Evolutionary conservation across 2,797 vertebrate genomes (phyloP), one percentile per base, ranked within the genome.

Genomic region (Lemur catta): DNA sequence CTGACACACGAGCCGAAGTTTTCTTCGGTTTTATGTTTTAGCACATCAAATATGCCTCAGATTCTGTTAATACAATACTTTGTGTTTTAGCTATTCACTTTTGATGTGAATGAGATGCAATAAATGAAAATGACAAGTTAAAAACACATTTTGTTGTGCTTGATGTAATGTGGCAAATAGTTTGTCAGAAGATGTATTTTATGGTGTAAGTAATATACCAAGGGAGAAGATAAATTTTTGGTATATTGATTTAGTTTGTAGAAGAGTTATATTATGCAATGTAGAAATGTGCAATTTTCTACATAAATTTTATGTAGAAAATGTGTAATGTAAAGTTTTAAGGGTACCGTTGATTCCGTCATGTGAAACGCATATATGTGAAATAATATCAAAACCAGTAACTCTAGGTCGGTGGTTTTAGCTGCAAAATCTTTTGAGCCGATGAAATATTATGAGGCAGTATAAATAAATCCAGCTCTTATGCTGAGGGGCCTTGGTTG

Each of bases 211-310:
- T 80, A 50, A 67, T n/a, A n/a, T 48, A 84, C 15, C 10, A 50
- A 88, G 50, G n/a, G 69, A 88, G 79, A 89, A 74, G 89, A 91
- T 86, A 75, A 85, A 46, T 48, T 71, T 65, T 69, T 96, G 71
- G 67, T 18, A 8, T 78, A 72, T 76, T 82, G 92, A 89, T 35
- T 81, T 86, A 89, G 71, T 69, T 90, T 71, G 50, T 74, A 50
- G 41, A 86, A 89, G 72, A 94, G 65, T 52, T 85, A 46, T 71
- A 46, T 76, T 81, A 63, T 48, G 6, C n/a, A 79, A 20, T 18
- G 3, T 93, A 35, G 75, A 10, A 79, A 65, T 65, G 61, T n/a
- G 30, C 7, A n/a, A 65, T 33, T n/a, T 65, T 65, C 63, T 95
- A 38, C 35, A 15, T 61, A 75, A 71, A 28, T 67, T 61, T 97